phyloP scores from a whole-genome alignment of 1,140 invertebrate genomes.

The Oppia nitens region DNA sequence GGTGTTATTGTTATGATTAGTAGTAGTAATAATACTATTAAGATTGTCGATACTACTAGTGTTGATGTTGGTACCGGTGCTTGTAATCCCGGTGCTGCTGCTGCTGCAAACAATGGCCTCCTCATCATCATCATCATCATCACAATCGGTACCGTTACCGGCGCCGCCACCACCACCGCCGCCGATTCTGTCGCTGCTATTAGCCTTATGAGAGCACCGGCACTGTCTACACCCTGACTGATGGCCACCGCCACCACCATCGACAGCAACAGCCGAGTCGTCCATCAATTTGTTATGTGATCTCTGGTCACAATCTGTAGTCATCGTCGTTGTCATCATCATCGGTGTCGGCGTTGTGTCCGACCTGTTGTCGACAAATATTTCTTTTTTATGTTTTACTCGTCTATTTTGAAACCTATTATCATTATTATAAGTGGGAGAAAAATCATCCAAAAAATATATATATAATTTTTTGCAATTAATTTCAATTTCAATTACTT shows the following conservation, averaged over 20 bases:
- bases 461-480: not conserved
- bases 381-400: slow-evolving; percentile 75
- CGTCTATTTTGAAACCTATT: slow-evolving; percentile 51
- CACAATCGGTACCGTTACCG: not conserved
- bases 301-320: too few species aligned
- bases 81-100: not conserved
- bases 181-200: not conserved
- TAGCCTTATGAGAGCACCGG: not conserved
- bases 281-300: too few species aligned
- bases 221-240: too few species aligned
- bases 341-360: too few species aligned
- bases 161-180: not conserved
- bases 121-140: not conserved
- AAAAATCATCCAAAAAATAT: not conserved
- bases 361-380: too few species aligned
- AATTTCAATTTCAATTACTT: not conserved
- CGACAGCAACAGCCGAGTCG: too few species aligned
- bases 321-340: too few species aligned
- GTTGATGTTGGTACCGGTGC: not conserved
- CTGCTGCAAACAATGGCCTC: not conserved
- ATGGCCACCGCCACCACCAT: too few species aligned
- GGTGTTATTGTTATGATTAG: not conserved
- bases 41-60: not conserved
- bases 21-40: not conserved
- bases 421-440: not conserved